A percentile compares a stretch with the other conserved stretches of the same genome.
phyloP scores from a whole-genome alignment of 2,113 vertebrate species.

The Xiphophorus couchianus region DNA sequence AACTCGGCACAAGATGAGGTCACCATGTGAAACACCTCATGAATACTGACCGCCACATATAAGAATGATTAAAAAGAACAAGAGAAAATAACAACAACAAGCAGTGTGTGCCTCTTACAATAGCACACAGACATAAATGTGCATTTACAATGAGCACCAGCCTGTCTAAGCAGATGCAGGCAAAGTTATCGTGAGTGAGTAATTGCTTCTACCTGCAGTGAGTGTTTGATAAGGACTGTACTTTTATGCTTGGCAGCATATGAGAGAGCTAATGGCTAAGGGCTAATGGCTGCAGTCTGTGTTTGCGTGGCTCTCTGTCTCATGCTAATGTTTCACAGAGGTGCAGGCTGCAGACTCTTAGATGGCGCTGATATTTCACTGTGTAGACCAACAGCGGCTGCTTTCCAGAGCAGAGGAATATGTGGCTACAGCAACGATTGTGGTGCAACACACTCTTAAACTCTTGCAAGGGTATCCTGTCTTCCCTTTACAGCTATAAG shows the following conservation, averaged over 20 bases:
- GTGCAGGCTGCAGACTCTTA: conserved; percentile 41
- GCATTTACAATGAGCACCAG: conserved; percentile 29
- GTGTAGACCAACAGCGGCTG: conserved; percentile 25
- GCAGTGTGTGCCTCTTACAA: background rate
- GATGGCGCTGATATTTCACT: conserved; percentile 61
- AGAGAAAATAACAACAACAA: background rate
- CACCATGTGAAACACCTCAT: conserved; percentile 4
- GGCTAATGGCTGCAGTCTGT: conserved; percentile 69
- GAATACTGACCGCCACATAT: background rate
- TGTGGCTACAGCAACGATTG: background rate
- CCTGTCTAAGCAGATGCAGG: conserved; percentile 26
- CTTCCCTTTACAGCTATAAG: background rate
- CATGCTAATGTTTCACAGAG: conserved; percentile 59
- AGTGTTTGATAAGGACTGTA: conserved; percentile 64
- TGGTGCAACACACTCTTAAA: background rate
- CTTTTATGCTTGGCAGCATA: conserved; percentile 69
- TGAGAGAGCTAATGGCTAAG: conserved; percentile 67
- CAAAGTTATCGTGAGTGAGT: conserved; percentile 55
- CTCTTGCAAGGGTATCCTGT: conserved; percentile 10
- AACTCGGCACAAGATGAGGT: conserved; percentile 12
- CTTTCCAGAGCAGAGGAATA: conserved; percentile 15
- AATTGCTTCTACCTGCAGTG: conserved; percentile 74
- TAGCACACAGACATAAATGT: conserved; percentile 5
- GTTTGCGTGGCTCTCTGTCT: conserved; percentile 59
- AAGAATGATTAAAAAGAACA: background rate